Evolutionary conservation across 2,888 invertebrate species (phyloP).

Genomic region (Tineola bisselliella): DNA sequence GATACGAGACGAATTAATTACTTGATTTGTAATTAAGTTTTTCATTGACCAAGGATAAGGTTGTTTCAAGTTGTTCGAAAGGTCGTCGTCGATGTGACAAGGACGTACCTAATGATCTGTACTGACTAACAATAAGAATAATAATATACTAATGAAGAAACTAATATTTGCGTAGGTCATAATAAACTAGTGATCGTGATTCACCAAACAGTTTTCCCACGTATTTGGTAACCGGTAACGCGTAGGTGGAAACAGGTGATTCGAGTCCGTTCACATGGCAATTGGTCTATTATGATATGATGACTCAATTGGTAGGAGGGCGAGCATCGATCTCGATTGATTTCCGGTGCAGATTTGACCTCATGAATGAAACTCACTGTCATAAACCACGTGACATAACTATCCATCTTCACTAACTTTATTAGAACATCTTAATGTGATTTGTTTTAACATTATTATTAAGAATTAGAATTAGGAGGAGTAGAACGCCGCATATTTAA

Average conservation of each 20-base stretch:
- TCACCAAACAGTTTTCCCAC: slow-evolving; percentile 19
- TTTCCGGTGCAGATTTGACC: slow-evolving; percentile 9
- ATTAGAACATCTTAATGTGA: too few species aligned
- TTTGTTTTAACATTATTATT: too few species aligned
- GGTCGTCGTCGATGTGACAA: neutral
- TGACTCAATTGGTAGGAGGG: slow-evolving; percentile 12
- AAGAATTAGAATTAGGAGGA: neutral
- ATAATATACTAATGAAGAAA: slow-evolving; percentile 16
- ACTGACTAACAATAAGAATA: slow-evolving; percentile 16
- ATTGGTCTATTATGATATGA: slow-evolving; percentile 33
- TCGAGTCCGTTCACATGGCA: slow-evolving; percentile 39
- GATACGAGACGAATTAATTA: neutral
- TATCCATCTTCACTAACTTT: too few species aligned
- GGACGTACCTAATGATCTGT: slow-evolving; percentile 14
- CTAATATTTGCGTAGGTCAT: slow-evolving; percentile 7
- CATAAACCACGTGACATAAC: neutral
- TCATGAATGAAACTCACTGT: neutral
- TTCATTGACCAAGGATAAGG: slow-evolving; percentile 4
- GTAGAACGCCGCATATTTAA: neutral
- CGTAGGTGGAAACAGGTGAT: slow-evolving; percentile 30
- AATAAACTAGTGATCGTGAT: slow-evolving; percentile 23
- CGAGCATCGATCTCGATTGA: slow-evolving; percentile 1
- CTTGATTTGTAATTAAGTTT: neutral
- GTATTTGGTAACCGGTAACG: slow-evolving; percentile 13
- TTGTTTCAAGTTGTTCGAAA: neutral